Base-by-base conservation (phyloP, 2,797 vertebrate genomes). In the Oryzias sinensis region DNA sequence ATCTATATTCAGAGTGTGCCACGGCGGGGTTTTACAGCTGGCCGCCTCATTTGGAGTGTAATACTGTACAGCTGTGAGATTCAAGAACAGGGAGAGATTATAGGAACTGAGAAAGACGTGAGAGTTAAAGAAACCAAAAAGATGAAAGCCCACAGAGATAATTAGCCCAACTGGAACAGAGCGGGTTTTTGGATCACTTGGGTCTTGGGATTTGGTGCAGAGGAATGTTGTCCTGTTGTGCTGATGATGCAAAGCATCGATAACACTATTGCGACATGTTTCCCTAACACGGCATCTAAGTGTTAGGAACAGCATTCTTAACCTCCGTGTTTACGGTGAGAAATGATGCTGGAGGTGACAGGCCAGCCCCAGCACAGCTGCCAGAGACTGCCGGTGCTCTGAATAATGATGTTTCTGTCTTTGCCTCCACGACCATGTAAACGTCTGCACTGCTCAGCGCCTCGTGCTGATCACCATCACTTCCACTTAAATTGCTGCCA, bases 131-230 rank as follows among this genome's bases (percentile, higher is more conserved):
- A 81, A 85, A 82, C 66, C 68, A 73, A 79, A 79, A 77, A 82
- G 81, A 89, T 86, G 83, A 89, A 88, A 86, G 80, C 77, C 66
- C 53, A 57, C 62, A 50, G 68, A 82, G 82, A 87, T 87, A 87
- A 88, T 89, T 86, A 78, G 84, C 79, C 78, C 67, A 72, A 63
- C 68, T 68, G 24, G 46, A 56, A 76, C 66, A 29, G 73, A 71
- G 40, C 50, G 77, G 40, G 0, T 41, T 65, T 76, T 80, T 44
- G 33, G 37, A 43, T 61, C 52, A 2, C 24, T 59, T 65, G 47
- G 53, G 65, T 74, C 60, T 49, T 56, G 80, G 74, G 83, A 83
- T 77, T 79, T 40, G 0, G 17, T 1, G 27, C 43, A 40, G 47
- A 62, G 18, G 49, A 62, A 57, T 43, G 72, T 58, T 6, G 40